Conservation (phyloP, 2,113 vertebrate species). For the Gallinago paraguaiae region DNA sequence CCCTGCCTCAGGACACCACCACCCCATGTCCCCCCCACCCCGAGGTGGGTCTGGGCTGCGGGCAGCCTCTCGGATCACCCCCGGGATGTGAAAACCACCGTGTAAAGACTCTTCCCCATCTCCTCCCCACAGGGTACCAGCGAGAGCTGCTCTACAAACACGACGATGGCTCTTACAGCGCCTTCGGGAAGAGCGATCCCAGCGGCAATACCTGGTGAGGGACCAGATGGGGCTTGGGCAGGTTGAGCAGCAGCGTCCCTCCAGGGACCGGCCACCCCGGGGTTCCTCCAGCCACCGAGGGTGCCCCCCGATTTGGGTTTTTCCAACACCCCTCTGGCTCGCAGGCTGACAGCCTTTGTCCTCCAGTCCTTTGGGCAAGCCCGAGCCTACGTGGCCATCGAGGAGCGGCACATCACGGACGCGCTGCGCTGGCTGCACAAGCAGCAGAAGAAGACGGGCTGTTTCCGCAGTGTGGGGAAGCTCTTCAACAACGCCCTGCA, state of each 20-base stretch:
- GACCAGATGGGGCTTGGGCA: not conserved
- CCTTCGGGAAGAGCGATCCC: conserved; percentile 72
- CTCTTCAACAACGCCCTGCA: conserved; percentile 75
- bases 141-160: conserved; percentile 82
- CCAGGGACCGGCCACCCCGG: fast-evolving
- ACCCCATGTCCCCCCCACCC: fast-evolving
- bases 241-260: not conserved
- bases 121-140: conserved; percentile 76
- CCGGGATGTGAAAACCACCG: fast-evolving
- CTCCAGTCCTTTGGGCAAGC: conserved; percentile 81
- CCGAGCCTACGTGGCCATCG: conserved; percentile 66
- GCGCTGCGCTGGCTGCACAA: conserved; percentile 67
- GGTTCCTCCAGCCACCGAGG: not conserved
- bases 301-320: fast-evolving
- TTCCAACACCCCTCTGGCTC: fast-evolving
- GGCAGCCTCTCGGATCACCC: not conserved
- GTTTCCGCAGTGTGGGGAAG: conserved; percentile 75
- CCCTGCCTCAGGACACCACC: not conserved
- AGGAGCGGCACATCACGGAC: conserved; percentile 59
- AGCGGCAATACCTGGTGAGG: conserved; percentile 85
- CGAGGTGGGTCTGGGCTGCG: not conserved
- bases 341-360: conserved; percentile 82
- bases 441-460: conserved; percentile 65
- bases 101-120: fast-evolving
- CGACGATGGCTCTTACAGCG: conserved; percentile 81